Evolutionary conservation across 2,113 vertebrate species (phyloP).

Genomic region (Struthidea cinerea): DNA sequence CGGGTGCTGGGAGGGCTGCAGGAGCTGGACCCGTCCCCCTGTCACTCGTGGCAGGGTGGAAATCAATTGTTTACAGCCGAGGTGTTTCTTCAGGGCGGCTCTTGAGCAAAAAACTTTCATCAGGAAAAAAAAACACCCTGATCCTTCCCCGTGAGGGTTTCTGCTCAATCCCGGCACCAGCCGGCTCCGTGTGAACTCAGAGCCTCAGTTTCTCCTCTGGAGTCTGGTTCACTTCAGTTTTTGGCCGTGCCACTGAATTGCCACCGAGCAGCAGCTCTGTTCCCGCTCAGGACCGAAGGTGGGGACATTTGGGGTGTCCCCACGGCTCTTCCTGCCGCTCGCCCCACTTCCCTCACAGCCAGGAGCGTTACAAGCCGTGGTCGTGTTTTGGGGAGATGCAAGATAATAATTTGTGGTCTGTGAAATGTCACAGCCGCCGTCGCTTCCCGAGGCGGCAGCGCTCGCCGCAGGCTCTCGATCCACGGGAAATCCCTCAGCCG

Average conservation of each 20-base stretch:
- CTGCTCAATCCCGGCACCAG: neutral
- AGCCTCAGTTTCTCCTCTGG: neutral
- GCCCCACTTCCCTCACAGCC: neutral
- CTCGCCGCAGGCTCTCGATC: accelerated
- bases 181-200: accelerated
- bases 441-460: neutral
- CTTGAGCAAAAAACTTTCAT: neutral
- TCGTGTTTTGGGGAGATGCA: neutral
- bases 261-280: accelerated
- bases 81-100: neutral
- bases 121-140: neutral
- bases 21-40: accelerated
- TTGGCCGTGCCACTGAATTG: neutral
- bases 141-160: accelerated
- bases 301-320: neutral
- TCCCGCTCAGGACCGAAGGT: accelerated
- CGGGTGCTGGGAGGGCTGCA: neutral
- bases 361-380: neutral
- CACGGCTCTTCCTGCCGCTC: accelerated
- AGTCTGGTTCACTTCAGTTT: neutral
- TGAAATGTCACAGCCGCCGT: neutral
- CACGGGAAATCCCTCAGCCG: accelerated
- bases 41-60: neutral
- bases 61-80: accelerated
- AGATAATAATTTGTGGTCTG: neutral